Evolutionary conservation across 2,888 invertebrate genomes (phyloP).

Genomic region (Encarsia formosa): DNA sequence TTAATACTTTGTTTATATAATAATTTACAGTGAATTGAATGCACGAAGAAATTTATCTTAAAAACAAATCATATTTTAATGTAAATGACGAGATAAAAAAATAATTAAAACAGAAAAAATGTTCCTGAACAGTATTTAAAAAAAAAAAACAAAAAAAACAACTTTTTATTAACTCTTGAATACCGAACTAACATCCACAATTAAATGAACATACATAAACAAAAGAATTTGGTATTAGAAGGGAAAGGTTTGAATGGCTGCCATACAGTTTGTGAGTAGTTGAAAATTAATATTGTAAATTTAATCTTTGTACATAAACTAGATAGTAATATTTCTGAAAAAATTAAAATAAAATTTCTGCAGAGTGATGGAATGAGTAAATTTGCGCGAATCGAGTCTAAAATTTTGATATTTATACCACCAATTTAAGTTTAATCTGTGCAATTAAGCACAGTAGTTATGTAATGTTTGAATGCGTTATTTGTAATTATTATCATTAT

Average conservation of each 20-base stretch:
- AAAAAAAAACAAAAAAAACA: constrained; percentile 31
- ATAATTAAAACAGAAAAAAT: constrained; percentile 43
- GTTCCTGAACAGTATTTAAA: constrained; percentile 51
- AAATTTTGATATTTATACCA: constrained; percentile 9
- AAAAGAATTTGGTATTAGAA: constrained; percentile 41
- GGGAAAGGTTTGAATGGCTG: constrained; percentile 37
- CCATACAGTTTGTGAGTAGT: constrained; percentile 30
- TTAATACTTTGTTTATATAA: constrained; percentile 30
- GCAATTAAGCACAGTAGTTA: constrained; percentile 10
- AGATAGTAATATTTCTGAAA: constrained; percentile 31
- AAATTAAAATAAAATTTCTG: constrained; percentile 20
- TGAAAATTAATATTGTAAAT: constrained; percentile 44
- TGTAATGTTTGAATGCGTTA: constrained; percentile 9
- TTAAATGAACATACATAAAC: constrained; percentile 14
- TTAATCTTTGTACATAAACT: constrained; percentile 41
- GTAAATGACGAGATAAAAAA: constrained; percentile 19
- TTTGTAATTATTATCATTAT: neutral
- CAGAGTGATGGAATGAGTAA: constrained; percentile 18
- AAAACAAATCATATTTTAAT: constrained; percentile 38
- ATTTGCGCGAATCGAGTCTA: constrained; percentile 9
- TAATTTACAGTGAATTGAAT: constrained; percentile 30
- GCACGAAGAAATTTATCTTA: constrained; percentile 37
- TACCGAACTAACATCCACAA: constrained; percentile 23
- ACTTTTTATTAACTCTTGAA: constrained; percentile 18
- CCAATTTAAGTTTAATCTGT: constrained; percentile 3